phyloP scores from a whole-genome alignment of 2,113 vertebrate genomes.

The Taurulus bubalis region DNA sequence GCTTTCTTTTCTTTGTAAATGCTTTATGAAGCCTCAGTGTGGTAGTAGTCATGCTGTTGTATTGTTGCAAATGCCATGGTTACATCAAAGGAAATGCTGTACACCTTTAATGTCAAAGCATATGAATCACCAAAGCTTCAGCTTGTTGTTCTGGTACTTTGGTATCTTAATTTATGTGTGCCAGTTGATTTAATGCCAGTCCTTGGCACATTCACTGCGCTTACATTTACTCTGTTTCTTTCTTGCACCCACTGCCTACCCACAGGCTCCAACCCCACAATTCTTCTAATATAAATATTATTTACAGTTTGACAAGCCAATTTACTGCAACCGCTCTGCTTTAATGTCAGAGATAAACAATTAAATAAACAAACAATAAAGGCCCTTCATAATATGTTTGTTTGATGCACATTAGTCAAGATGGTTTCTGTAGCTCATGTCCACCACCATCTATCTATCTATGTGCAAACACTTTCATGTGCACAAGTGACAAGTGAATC shows the following conservation, averaged over 20 bases:
- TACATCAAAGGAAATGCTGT: conserved; percentile 15
- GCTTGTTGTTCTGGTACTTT: conserved; percentile 6
- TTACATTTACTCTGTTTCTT: conserved; percentile 24
- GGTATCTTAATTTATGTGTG: conserved; percentile 1
- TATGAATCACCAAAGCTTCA: not conserved
- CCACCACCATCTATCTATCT: too few relatives aligned
- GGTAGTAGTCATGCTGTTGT: not conserved
- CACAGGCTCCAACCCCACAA: not conserved
- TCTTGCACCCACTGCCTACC: conserved; percentile 1
- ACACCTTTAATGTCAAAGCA: not conserved
- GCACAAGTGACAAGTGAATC: too few relatives aligned
- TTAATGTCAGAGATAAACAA: conserved; percentile 4
- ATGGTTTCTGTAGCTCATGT: not conserved
- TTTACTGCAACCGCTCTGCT: not conserved
- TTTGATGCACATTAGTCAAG: not conserved
- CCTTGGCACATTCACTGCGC: conserved; percentile 2
- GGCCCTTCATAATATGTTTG: not conserved
- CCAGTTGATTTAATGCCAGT: conserved; percentile 25
- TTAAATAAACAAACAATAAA: conserved; percentile 2
- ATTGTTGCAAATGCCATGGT: conserved; percentile 12
- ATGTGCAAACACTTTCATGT: too few relatives aligned
- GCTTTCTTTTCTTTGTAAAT: conserved; percentile 4
- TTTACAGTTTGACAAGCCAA: conserved; percentile 15
- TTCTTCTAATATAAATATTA: conserved; percentile 6
- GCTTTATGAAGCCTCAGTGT: not conserved